Evolutionary conservation across 2,888 invertebrate genomes (phyloP).

Genomic region (Aporophyla lueneburgensis): DNA sequence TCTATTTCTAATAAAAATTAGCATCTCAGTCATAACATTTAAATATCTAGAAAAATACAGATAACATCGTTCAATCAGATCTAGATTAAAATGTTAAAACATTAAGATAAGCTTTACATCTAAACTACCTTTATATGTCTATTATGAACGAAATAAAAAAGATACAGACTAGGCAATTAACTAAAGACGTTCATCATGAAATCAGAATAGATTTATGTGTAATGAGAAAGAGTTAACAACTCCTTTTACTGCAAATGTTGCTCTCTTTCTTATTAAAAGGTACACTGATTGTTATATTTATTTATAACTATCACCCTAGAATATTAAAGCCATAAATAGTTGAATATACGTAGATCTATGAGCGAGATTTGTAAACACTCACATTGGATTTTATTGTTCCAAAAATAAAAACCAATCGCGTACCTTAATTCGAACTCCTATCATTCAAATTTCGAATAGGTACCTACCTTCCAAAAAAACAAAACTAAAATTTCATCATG

Average conservation of each 20-base stretch:
- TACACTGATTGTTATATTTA: neutral
- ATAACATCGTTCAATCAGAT: slow-evolving; percentile 18
- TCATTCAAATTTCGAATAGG: slow-evolving; percentile 39
- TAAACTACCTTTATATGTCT: slow-evolving; percentile 1
- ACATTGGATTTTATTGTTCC: neutral
- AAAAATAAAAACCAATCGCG: slow-evolving; percentile 6
- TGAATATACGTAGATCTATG: neutral
- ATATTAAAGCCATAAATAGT: neutral
- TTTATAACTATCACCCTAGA: neutral
- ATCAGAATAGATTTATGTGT: neutral
- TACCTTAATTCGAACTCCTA: slow-evolving; percentile 4
- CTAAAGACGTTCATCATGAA: neutral
- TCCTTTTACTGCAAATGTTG: neutral
- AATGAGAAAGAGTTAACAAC: neutral
- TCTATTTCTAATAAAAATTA: neutral
- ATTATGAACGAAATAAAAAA: slow-evolving; percentile 9
- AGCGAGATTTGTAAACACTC: neutral
- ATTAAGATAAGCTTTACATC: slow-evolving; percentile 31
- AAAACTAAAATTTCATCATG: slow-evolving; percentile 49
- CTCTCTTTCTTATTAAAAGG: neutral
- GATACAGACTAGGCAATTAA: neutral
- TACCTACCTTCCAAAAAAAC: slow-evolving; percentile 33
- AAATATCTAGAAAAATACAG: neutral
- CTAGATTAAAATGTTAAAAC: slow-evolving; percentile 7
- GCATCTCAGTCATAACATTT: slow-evolving; percentile 13